These are phyloP conservation scores for Ianthella basta DNA, from an alignment of 37 sponge, comb jelly and placozoan species.

Conservation along the genomic window DNA sequence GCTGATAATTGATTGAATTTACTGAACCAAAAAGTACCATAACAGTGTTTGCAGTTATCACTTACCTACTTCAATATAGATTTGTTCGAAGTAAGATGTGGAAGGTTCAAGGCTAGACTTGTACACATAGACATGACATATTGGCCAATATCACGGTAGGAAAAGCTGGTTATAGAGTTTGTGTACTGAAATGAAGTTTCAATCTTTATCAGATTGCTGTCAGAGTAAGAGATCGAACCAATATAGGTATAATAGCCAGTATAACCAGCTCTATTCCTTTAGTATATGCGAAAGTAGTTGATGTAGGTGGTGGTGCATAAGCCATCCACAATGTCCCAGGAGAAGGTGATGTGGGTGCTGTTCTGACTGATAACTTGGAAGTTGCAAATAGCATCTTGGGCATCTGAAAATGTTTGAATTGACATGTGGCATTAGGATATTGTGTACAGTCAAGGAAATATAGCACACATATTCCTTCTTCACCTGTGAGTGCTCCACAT, in stretches of 20 bases:
- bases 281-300: background rate
- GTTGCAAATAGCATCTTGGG: background rate
- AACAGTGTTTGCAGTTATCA: too few relatives aligned
- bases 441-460: background rate
- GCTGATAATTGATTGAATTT: too few relatives aligned
- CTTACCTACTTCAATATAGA: conserved; percentile 15
- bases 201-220: background rate
- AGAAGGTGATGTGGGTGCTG: background rate
- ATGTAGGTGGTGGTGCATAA: background rate
- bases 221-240: background rate
- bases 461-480: background rate
- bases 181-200: background rate
- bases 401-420: background rate
- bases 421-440: background rate
- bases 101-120: background rate
- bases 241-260: background rate
- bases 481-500: too few relatives aligned
- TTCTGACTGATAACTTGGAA: background rate
- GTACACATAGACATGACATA: too few relatives aligned
- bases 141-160: too few relatives aligned
- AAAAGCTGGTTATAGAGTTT: conserved; percentile 1
- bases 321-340: conserved; percentile 19
- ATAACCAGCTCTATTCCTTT: background rate
- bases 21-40: too few relatives aligned
- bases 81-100: background rate